Evolutionary conservation across 1,140 invertebrate species (phyloP).

Genomic region (Drosophila equinoxialis): DNA sequence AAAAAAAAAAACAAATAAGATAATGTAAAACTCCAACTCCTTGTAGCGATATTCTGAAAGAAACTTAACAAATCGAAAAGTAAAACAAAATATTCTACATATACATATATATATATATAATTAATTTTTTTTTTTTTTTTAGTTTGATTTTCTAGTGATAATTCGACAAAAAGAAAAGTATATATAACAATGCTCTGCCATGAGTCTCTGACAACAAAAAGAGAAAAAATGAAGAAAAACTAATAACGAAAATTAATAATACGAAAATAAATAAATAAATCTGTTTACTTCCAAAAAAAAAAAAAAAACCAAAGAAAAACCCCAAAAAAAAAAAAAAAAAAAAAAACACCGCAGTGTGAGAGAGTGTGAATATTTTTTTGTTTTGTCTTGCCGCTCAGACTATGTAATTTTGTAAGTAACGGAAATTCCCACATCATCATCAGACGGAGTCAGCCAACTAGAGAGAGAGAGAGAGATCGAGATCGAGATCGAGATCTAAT

Average conservation of each 20-base stretch:
- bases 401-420: conserved; percentile 46
- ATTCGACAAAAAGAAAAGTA: conserved; percentile 54
- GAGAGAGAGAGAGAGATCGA: conserved; percentile 29
- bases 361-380: conserved; percentile 18
- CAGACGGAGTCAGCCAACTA: conserved; percentile 34
- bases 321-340: background rate
- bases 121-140: conserved; percentile 44
- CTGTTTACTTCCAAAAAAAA: conserved; percentile 75
- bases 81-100: conserved; percentile 33
- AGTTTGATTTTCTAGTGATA: conserved; percentile 78
- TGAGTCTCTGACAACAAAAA: conserved; percentile 64
- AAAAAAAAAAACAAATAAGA: conserved; percentile 39
- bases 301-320: conserved; percentile 17
- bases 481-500: conserved; percentile 40
- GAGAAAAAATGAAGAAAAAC: conserved; percentile 42
- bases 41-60: conserved; percentile 78
- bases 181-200: conserved; percentile 68
- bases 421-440: conserved; percentile 78
- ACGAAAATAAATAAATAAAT: conserved; percentile 74
- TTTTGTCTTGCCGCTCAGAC: conserved; percentile 8
- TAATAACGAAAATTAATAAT: conserved; percentile 68
- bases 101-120: conserved; percentile 25
- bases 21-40: conserved; percentile 33
- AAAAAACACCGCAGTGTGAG: background rate
- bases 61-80: conserved; percentile 54